Evolutionary conservation across 2,888 invertebrate species (phyloP).

Genomic region (Cryptus armator): DNA sequence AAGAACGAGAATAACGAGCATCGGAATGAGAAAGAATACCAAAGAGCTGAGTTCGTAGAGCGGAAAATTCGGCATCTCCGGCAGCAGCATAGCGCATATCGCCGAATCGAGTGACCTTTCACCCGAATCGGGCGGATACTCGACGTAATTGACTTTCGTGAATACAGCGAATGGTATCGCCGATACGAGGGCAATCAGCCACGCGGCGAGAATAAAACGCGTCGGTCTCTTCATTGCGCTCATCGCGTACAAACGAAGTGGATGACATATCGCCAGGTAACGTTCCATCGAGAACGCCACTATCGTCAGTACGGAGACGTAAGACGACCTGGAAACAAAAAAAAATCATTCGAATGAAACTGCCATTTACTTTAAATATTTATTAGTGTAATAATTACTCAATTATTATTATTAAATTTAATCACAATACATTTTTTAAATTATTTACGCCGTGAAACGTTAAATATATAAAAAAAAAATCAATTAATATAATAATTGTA

Average conservation of each 20-base stretch:
- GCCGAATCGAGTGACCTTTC: slow-evolving; percentile 90
- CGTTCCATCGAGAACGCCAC: slow-evolving; percentile 97
- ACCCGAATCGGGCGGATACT: slow-evolving; percentile 89
- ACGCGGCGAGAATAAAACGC: slow-evolving; percentile 91
- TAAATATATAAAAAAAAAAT: no score
- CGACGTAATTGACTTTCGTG: slow-evolving; percentile 91
- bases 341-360: slow-evolving; percentile 6
- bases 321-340: slow-evolving; percentile 89
- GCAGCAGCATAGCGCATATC: slow-evolving; percentile 91
- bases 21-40: slow-evolving; percentile 92
- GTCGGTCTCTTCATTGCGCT: slow-evolving; percentile 93
- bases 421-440: no score
- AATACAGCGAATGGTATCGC: slow-evolving; percentile 92
- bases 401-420: no score
- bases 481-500: no score
- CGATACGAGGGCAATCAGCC: slow-evolving; percentile 91
- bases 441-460: no score
- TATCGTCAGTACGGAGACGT: slow-evolving; percentile 96
- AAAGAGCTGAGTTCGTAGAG: slow-evolving; percentile 93
- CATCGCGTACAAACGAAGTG: slow-evolving; percentile 93
- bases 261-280: slow-evolving; percentile 96
- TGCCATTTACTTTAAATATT: background rate
- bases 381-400: background rate
- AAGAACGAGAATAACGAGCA: slow-evolving; percentile 91
- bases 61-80: slow-evolving; percentile 87